Evolutionary conservation across 2,113 vertebrate genomes (phyloP).

Genomic region (Nibea coibor): DNA sequence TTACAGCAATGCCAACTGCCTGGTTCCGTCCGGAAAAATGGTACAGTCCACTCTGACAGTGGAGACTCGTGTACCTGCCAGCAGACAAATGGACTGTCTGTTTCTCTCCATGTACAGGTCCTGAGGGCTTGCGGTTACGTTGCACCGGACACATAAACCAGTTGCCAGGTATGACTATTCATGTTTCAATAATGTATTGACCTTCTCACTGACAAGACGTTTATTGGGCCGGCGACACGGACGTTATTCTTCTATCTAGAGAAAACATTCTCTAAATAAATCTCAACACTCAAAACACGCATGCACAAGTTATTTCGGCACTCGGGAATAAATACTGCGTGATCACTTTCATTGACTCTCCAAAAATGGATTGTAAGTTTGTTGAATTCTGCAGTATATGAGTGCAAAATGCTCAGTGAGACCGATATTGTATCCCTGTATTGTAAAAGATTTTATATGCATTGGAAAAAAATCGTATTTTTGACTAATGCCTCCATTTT

Average conservation of each 20-base stretch:
- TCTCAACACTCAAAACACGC: background rate
- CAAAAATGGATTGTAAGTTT: background rate
- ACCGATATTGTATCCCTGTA: background rate
- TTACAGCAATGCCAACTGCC: background rate
- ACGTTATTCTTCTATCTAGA: no score
- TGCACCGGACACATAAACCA: slow-evolving; percentile 37
- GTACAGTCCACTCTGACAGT: slow-evolving; percentile 24
- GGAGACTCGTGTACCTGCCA: slow-evolving; percentile 27
- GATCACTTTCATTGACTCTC: background rate
- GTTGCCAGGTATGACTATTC: slow-evolving; percentile 20
- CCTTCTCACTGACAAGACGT: background rate
- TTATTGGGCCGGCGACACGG: background rate
- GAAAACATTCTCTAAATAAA: slow-evolving; percentile 1
- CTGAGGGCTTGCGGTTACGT: slow-evolving; percentile 28
- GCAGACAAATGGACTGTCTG: slow-evolving; percentile 47
- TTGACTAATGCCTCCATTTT: background rate
- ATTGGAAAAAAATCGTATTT: background rate
- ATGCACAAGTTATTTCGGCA: background rate
- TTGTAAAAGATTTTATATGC: background rate
- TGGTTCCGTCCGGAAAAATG: slow-evolving; percentile 17
- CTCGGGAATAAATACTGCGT: background rate
- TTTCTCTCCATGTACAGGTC: slow-evolving; percentile 28
- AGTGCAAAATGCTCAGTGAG: background rate
- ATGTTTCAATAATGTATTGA: slow-evolving; percentile 1
- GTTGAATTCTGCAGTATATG: background rate